Conservation (phyloP, 2,888 invertebrate genomes). For the Zelleria hepariella region DNA sequence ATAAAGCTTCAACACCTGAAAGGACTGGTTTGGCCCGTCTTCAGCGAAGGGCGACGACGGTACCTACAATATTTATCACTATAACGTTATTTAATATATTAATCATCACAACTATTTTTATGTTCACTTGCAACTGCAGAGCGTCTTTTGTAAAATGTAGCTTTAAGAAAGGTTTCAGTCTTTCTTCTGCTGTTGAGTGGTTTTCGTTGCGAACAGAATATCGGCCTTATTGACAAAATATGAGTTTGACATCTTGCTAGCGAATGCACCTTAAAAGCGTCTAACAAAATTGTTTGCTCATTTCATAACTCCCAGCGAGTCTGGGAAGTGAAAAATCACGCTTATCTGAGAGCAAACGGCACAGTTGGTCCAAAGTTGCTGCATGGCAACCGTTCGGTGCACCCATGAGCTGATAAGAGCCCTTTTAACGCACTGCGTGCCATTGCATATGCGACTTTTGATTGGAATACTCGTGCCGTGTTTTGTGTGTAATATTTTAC, state of each 20-base stretch:
- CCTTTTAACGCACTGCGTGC: conserved; percentile 54
- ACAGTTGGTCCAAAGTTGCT: conserved; percentile 50
- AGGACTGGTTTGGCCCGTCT: background rate
- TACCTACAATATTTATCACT: too few species aligned
- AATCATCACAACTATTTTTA: too few species aligned
- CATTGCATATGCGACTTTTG: conserved; percentile 56
- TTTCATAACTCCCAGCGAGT: conserved; percentile 55
- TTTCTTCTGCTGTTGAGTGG: too few species aligned
- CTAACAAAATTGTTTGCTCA: conserved; percentile 10
- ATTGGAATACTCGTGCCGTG: conserved; percentile 45
- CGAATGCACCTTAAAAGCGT: background rate
- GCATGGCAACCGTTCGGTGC: conserved; percentile 66
- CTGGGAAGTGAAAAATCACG: conserved; percentile 69
- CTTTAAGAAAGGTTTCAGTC: too few species aligned
- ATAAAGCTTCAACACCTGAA: background rate
- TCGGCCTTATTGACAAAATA: background rate
- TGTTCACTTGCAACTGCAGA: too few species aligned
- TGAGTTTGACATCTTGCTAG: background rate
- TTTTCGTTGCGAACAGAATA: too few species aligned
- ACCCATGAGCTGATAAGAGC: conserved; percentile 69
- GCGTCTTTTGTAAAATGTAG: too few species aligned
- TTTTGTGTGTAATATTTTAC: conserved; percentile 12
- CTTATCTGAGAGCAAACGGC: conserved; percentile 62
- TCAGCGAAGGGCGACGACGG: too few species aligned
- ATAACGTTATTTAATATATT: too few species aligned